Percentiles rank a stretch among this genome's conserved stretches.
phyloP scores from a whole-genome alignment of 2,888 invertebrate species.

The Polydrusus tereticollis region DNA sequence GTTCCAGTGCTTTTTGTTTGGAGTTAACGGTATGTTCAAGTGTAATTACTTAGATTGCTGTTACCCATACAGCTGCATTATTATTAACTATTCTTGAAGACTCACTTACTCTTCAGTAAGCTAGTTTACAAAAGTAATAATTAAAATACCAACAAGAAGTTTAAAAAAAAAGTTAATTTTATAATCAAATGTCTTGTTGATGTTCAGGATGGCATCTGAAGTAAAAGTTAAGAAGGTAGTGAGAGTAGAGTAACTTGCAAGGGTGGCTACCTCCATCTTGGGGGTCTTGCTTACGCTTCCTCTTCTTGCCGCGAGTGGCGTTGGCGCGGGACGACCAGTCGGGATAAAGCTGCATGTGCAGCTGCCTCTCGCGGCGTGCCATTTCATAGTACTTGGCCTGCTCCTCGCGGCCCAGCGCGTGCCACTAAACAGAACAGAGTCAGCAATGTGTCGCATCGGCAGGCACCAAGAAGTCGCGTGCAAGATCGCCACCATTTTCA shows the following conservation, averaged over 20 bases:
- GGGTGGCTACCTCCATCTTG: slow-evolving; percentile 90
- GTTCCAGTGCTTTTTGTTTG: not conserved
- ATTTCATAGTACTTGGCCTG: slow-evolving; percentile 99
- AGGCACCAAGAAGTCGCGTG: slow-evolving; percentile 69
- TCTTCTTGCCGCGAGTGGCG: slow-evolving; percentile 99
- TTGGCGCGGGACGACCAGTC: slow-evolving; percentile 99
- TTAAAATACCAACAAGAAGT: too few relatives aligned
- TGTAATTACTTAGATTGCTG: not conserved
- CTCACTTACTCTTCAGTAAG: not conserved
- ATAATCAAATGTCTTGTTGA: too few relatives aligned
- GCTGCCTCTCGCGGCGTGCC: slow-evolving; percentile 99
- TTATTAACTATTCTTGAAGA: not conserved
- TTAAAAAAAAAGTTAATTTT: too few relatives aligned
- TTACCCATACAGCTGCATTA: not conserved
- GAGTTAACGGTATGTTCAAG: too few relatives aligned
- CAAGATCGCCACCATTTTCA: slow-evolving; percentile 49
- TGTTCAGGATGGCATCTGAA: slow-evolving; percentile 17
- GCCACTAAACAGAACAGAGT: slow-evolving; percentile 83
- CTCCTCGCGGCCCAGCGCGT: slow-evolving; percentile 99
- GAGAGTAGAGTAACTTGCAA: slow-evolving; percentile 61
- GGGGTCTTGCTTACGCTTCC: slow-evolving; percentile 99
- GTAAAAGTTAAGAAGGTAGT: slow-evolving; percentile 59
- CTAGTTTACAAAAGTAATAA: not conserved
- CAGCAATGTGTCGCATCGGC: slow-evolving; percentile 41
- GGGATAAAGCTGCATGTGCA: slow-evolving; percentile 99